A percentile compares a stretch with the other conserved stretches of the same genome.
Conservation (phyloP, 1,140 invertebrate species). For the Microvelia longipes region DNA sequence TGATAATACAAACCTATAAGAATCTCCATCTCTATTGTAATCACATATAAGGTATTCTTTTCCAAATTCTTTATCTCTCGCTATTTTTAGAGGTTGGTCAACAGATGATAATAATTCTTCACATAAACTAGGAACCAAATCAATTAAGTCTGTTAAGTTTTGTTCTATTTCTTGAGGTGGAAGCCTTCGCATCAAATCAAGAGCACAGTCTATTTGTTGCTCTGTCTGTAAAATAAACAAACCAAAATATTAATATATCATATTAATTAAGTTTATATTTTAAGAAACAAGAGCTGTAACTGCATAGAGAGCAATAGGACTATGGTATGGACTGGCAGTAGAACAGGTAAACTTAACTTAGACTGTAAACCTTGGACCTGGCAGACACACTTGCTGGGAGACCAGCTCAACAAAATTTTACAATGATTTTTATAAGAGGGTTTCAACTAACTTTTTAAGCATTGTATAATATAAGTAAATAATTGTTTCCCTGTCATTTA, state of each 20-base stretch:
- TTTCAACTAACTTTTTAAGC: too few species aligned
- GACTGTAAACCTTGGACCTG: too few species aligned
- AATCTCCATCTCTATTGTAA: conserved; percentile 98
- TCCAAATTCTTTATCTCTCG: conserved; percentile 80
- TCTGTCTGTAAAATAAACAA: conserved; percentile 59
- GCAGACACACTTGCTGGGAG: too few species aligned
- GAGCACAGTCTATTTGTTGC: conserved; percentile 93
- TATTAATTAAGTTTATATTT: too few species aligned
- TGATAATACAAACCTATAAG: conserved; percentile 76
- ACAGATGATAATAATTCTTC: conserved; percentile 95
- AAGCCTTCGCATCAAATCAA: conserved; percentile 95
- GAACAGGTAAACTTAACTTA: too few species aligned
- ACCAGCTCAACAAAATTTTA: too few species aligned
- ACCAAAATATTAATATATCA: neutral
- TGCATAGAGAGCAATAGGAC: too few species aligned
- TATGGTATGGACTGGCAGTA: too few species aligned
- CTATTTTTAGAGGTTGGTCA: conserved; percentile 96
- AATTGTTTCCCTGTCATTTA: too few species aligned
- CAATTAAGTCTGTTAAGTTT: conserved; percentile 93
- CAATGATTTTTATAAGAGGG: too few species aligned
- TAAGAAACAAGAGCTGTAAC: too few species aligned
- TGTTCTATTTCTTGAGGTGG: conserved; percentile 99
- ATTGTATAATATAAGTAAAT: too few species aligned
- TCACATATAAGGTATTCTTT: conserved; percentile 98
- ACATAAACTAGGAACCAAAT: conserved; percentile 85